A percentile compares a stretch with the other conserved stretches of the same genome.
phyloP scores from a whole-genome alignment of 1,140 invertebrate species.

The Drosophila kohkoa region DNA sequence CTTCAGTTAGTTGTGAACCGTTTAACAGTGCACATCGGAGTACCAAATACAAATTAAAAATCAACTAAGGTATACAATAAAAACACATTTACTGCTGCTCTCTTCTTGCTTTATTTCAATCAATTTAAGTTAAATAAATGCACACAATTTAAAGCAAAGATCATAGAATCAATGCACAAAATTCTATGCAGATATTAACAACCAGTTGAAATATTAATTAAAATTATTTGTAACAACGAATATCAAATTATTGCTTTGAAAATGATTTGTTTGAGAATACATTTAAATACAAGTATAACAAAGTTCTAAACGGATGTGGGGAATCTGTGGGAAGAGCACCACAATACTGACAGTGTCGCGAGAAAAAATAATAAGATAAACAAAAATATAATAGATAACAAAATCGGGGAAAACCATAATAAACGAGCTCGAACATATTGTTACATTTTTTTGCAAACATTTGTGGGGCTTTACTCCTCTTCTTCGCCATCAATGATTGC shows the following conservation, averaged over 20 bases:
- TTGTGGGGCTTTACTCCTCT: constrained; percentile 59
- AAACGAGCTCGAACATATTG: constrained; percentile 42
- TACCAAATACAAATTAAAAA: neutral
- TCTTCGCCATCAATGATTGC: constrained; percentile 90
- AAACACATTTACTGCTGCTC: constrained; percentile 32
- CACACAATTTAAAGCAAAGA: neutral
- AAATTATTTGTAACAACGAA: constrained; percentile 72
- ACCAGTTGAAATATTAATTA: constrained; percentile 19
- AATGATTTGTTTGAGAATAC: constrained; percentile 54
- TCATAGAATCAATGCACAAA: constrained; percentile 19
- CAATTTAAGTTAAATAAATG: constrained; percentile 18
- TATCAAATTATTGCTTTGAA: constrained; percentile 79
- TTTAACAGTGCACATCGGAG: neutral
- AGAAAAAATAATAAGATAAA: constrained; percentile 56
- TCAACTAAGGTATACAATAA: neutral
- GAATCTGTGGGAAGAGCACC: constrained; percentile 77
- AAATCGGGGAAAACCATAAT: constrained; percentile 42
- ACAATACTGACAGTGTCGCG: constrained; percentile 76
- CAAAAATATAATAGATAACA: constrained; percentile 64
- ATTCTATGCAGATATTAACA: constrained; percentile 26
- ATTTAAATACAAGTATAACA: constrained; percentile 38
- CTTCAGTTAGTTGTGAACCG: neutral
- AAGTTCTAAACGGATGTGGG: constrained; percentile 35
- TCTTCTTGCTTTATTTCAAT: constrained; percentile 70
- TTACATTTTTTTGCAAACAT: constrained; percentile 21